These are phyloP conservation scores for Cichladusa arquata DNA, from an alignment of 2,113 vertebrate genomes.

Conservation along the genomic window DNA sequence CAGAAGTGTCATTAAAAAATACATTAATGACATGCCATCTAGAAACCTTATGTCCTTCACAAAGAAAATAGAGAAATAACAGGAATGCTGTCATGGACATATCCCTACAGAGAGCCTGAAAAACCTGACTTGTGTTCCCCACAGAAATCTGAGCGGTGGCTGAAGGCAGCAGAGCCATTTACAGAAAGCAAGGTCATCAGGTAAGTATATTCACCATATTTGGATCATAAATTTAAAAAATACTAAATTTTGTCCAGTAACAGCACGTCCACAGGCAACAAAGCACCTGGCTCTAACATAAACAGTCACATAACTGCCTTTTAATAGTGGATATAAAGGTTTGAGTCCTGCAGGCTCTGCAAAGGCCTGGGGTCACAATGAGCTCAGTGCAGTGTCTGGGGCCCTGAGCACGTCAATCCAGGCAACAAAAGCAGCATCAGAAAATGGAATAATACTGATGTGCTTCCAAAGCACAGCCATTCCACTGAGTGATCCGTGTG, in stretches of 20 bases:
- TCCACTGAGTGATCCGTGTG: rapidly evolving
- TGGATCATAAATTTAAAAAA: not conserved
- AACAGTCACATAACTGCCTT: conserved; percentile 28
- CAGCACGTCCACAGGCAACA: not conserved
- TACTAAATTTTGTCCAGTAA: not conserved
- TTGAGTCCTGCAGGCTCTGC: not conserved
- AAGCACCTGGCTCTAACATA: conserved; percentile 7
- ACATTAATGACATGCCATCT: rapidly evolving
- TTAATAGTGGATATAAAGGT: conserved; percentile 14
- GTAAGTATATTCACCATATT: not conserved
- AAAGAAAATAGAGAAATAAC: not conserved
- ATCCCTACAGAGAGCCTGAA: not conserved
- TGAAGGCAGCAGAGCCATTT: not conserved
- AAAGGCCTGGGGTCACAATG: not conserved
- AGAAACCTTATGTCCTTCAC: not conserved
- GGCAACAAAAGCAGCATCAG: not conserved
- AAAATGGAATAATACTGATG: not conserved
- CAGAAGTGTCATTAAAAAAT: not conserved
- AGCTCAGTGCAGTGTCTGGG: not conserved
- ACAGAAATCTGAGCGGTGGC: not conserved
- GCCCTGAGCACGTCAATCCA: rapidly evolving
- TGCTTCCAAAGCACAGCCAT: rapidly evolving
- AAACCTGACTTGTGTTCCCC: rapidly evolving
- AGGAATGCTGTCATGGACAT: not conserved
- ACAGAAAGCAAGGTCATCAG: rapidly evolving